phyloP scores from a whole-genome alignment of 2,113 vertebrate species.

The Lagopus muta region DNA sequence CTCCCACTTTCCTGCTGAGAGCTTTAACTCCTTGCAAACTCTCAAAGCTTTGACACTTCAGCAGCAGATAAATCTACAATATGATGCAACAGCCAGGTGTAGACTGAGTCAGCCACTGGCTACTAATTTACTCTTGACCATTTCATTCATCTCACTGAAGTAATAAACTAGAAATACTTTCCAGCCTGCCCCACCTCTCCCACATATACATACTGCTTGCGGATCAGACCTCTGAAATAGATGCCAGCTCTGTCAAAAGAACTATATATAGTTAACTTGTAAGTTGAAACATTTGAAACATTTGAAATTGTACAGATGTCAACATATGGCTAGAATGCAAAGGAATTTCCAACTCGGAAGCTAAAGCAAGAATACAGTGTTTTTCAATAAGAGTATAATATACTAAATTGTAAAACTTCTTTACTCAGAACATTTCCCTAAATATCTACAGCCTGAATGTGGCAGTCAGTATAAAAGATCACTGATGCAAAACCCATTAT shows the following conservation, averaged over 20 bases:
- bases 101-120: slow-evolving; percentile 2
- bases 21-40: slow-evolving; percentile 83
- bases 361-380: background rate
- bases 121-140: slow-evolving; percentile 29
- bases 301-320: background rate
- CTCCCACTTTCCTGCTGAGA: slow-evolving; percentile 77
- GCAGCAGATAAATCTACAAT: slow-evolving; percentile 63
- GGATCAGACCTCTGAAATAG: background rate
- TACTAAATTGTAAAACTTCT: background rate
- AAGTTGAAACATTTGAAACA: background rate
- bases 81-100: slow-evolving; percentile 38
- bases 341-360: background rate
- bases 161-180: slow-evolving; percentile 14
- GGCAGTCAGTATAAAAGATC: background rate
- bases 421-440: background rate
- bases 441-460: background rate
- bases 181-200: rapidly evolving
- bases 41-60: slow-evolving; percentile 70
- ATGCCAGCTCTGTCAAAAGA: background rate
- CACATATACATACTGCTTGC: background rate
- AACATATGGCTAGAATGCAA: background rate
- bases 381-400: background rate
- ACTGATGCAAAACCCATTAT: background rate
- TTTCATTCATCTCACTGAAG: slow-evolving; percentile 28
- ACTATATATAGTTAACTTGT: background rate